Conservation (phyloP, 1,140 invertebrate genomes). For the Mamestra configurata region DNA sequence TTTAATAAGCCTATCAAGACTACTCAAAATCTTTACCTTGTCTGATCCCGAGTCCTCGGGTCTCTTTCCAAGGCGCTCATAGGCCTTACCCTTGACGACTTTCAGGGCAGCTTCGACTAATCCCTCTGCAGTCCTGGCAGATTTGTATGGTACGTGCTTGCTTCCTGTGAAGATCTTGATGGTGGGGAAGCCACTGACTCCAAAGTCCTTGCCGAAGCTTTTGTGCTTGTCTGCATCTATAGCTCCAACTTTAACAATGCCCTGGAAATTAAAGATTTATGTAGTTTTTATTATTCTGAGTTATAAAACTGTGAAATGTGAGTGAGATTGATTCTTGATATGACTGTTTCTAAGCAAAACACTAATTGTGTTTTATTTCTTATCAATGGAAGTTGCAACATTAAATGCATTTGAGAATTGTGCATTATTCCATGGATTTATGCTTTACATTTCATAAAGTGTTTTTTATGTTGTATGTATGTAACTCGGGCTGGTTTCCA, state of each 20-base stretch:
- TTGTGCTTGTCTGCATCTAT: constrained; percentile 97
- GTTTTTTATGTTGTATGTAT: no score
- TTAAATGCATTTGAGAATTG: no score
- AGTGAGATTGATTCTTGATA: neutral
- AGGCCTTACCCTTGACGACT: constrained; percentile 91
- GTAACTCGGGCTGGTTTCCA: no score
- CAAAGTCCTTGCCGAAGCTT: constrained; percentile 93
- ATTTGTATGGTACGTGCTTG: constrained; percentile 96
- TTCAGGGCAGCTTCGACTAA: constrained; percentile 95
- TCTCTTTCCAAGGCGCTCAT: constrained; percentile 90
- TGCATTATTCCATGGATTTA: no score
- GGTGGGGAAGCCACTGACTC: constrained; percentile 97
- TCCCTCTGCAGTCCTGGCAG: constrained; percentile 94
- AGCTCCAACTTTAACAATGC: constrained; percentile 97
- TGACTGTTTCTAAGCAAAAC: no score
- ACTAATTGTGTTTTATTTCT: no score
- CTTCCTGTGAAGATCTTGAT: constrained; percentile 97
- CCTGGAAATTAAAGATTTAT: constrained; percentile 87
- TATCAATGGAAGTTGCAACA: no score
- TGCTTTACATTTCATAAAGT: no score
- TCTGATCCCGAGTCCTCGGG: constrained; percentile 75
- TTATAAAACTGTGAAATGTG: neutral
- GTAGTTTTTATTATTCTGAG: neutral
- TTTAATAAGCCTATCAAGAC: constrained; percentile 31
- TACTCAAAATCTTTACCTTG: constrained; percentile 73